Base-by-base conservation (phyloP, 1,140 invertebrate species). In the Drosophila nannoptera region DNA sequence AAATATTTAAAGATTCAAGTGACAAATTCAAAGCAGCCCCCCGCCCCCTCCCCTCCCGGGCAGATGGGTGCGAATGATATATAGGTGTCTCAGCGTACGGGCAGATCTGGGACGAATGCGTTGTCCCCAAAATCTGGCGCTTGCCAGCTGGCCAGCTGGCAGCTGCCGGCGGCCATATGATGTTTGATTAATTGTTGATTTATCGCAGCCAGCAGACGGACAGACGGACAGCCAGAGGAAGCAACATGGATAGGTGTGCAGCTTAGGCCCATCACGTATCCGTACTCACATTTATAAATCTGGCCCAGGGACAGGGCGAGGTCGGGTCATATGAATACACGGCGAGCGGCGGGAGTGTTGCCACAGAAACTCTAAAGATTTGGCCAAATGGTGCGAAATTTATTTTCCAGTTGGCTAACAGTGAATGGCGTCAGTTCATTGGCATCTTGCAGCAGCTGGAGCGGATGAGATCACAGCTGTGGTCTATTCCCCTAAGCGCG, bases 171-270 rank as follows among this genome's bases (percentile, higher is more conserved):
- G 50, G 59, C 81, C 73, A 77, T 58, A 54, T 84, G 81, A 66
- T 80, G 76, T 63, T 69, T 80, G 73, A 78, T 84, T 78, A 84
- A 86, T 86, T 81, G 70, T 86, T 86, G 81, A 86, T 86, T 84
- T 84, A 86, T 86, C 66, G 62, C 54, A 22, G 16, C n/a, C n/a
- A n/a, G 55, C 54, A 69, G 33, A 35, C 59, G 58, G 38, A 54
- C 12, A 46, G 38, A 29, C 53, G 64, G 64, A 59, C 56, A 80
- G 8, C 12, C 29, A 55, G 49, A 49, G 5, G 36, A 7, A 38
- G 0, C 22, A 22, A 50, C 22, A 16, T 2, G 4, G n/a, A 14
- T 22, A 14, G 40, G 49, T 68, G 35, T 22, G 29, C 31, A 55
- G 54, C 52, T 46, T 50, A 61, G 70, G 76, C 35, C 62, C 60